These are phyloP conservation scores for Lithosia quadra DNA, from an alignment of 2,888 invertebrate species.

Conservation along the genomic window DNA sequence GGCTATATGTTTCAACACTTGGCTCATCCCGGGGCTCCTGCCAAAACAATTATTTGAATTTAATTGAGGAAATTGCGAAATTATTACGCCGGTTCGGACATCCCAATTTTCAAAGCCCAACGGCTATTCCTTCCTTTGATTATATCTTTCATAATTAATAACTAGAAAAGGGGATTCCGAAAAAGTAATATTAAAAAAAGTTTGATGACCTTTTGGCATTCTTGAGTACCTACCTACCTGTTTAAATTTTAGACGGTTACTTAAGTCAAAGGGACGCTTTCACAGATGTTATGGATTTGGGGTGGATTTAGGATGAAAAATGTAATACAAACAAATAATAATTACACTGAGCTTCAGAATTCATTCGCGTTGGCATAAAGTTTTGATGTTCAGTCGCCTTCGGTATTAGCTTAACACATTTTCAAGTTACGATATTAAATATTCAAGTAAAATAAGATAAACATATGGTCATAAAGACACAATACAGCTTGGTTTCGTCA, in stretches of 20 bases:
- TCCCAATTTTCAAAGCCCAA: conserved; percentile 34
- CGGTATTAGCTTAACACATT: no score
- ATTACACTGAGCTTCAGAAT: no score
- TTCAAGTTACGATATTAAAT: no score
- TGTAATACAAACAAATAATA: neutral
- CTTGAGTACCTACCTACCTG: neutral
- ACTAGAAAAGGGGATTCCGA: conserved; percentile 15
- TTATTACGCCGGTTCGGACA: conserved; percentile 29
- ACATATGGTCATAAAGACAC: no score
- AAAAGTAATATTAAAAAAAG: neutral
- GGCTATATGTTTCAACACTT: conserved; percentile 4
- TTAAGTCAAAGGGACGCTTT: neutral
- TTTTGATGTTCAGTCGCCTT: no score
- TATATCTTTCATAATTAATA: conserved; percentile 44
- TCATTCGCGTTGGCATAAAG: no score
- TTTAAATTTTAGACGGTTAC: neutral
- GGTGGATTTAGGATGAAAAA: neutral
- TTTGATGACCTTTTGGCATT: neutral
- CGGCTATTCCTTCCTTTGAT: conserved; percentile 36
- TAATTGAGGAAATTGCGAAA: conserved; percentile 38
- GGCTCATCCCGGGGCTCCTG: conserved; percentile 11
- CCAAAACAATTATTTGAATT: conserved; percentile 41
- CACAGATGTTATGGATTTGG: neutral
- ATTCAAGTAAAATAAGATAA: no score
- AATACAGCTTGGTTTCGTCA: no score